These are phyloP conservation scores for Acromyrmex heyeri DNA, from an alignment of 1,140 invertebrate genomes.

Conservation along the genomic window DNA sequence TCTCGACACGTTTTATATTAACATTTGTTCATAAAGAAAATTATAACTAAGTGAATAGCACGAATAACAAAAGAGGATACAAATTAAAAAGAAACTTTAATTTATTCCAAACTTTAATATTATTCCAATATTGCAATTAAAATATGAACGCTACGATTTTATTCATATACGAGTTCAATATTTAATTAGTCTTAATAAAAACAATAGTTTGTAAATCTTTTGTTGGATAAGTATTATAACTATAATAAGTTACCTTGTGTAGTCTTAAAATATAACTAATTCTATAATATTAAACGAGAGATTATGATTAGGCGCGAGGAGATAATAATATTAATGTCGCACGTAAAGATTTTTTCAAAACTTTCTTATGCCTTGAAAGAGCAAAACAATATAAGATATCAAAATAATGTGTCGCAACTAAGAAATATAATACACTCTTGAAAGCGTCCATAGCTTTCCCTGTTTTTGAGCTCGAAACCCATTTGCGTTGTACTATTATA, in stretches of 20 bases:
- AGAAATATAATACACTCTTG: constrained; percentile 37
- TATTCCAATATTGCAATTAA: background rate
- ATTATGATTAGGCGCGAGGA: no score
- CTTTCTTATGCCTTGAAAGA: background rate
- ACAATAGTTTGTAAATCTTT: background rate
- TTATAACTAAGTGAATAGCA: constrained; percentile 13
- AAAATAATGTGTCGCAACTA: background rate
- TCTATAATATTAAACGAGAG: no score
- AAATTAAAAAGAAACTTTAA: constrained; percentile 22
- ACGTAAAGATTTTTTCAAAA: background rate
- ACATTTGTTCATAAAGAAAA: background rate
- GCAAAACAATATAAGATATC: background rate
- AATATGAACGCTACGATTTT: background rate
- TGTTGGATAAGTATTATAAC: no score
- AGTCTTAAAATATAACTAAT: no score
- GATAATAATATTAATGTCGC: background rate
- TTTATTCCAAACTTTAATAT: background rate
- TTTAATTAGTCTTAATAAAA: background rate
- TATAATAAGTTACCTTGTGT: no score
- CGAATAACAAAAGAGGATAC: background rate
- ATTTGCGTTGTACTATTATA: constrained; percentile 33
- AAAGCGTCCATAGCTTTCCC: constrained; percentile 17
- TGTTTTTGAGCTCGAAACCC: constrained; percentile 30
- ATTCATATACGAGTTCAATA: background rate
- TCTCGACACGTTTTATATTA: constrained; percentile 27